Evolutionary conservation across 2,797 vertebrate species (phyloP).

Genomic region (Rhinogobio ventralis): DNA sequence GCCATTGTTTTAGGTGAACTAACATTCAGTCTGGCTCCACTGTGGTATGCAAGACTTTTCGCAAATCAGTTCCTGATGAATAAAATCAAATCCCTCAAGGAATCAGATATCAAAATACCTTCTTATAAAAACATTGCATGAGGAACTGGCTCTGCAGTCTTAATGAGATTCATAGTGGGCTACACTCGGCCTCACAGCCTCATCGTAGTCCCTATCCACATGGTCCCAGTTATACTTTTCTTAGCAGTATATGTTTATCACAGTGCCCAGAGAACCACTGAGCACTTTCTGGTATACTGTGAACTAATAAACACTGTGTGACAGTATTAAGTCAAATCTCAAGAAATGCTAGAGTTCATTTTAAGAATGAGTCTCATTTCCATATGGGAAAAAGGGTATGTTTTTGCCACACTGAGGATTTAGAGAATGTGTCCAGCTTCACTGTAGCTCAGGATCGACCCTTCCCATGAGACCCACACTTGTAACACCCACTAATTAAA

Average conservation of each 20-base stretch:
- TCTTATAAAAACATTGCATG: neutral
- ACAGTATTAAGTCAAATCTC: neutral
- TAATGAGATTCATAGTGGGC: neutral
- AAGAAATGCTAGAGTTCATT: neutral
- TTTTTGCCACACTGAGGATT: conserved; percentile 29
- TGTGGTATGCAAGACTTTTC: neutral
- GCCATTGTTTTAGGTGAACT: too few species aligned
- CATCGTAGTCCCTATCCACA: neutral
- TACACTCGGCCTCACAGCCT: neutral
- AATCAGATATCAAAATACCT: neutral
- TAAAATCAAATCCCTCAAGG: neutral
- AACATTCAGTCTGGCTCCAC: too few species aligned
- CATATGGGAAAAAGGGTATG: neutral
- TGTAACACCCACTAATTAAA: conserved; percentile 77
- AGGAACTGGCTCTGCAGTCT: neutral
- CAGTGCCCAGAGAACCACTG: neutral
- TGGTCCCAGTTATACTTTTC: neutral
- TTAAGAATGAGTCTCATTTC: neutral
- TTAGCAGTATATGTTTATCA: neutral
- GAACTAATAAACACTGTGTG: neutral
- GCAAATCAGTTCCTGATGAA: neutral
- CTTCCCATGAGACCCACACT: conserved; percentile 68
- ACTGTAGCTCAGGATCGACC: conserved; percentile 55
- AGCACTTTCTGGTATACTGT: neutral
- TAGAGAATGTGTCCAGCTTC: conserved; percentile 51